These are phyloP conservation scores for Drosophila takahashii DNA, from an alignment of 1,140 invertebrate species.

Conservation along the genomic window DNA sequence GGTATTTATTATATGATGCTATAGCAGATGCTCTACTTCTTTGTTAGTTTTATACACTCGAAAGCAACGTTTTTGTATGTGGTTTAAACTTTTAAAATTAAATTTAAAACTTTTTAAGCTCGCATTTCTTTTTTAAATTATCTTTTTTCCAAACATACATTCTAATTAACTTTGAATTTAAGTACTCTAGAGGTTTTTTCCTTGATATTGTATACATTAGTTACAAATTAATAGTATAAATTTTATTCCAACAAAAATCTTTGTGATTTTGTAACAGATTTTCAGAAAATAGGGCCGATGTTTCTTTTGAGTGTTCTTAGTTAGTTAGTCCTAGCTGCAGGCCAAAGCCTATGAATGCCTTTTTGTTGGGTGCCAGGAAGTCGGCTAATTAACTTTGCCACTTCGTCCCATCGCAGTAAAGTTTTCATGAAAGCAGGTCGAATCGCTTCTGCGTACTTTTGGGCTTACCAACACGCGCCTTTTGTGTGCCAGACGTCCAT, in stretches of 20 bases:
- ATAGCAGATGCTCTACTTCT: conserved; percentile 36
- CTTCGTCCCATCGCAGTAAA: conserved; percentile 35
- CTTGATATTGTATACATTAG: too few relatives aligned
- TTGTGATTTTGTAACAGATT: too few relatives aligned
- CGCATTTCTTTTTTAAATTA: too few relatives aligned
- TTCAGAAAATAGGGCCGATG: too few relatives aligned
- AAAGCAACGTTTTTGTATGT: neutral
- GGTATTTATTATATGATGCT: conserved; percentile 5
- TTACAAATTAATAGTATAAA: too few relatives aligned
- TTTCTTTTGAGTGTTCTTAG: conserved; percentile 5
- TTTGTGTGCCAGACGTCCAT: conserved; percentile 41
- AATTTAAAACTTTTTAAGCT: too few relatives aligned
- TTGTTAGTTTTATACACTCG: neutral
- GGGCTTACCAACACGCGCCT: conserved; percentile 17
- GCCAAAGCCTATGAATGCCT: conserved; percentile 15
- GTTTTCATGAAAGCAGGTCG: conserved; percentile 38
- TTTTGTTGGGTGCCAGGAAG: conserved; percentile 46
- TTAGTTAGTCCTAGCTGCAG: conserved; percentile 21
- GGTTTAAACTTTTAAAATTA: neutral
- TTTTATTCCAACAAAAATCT: too few relatives aligned
- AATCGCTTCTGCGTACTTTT: conserved; percentile 22
- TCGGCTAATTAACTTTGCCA: conserved; percentile 70
- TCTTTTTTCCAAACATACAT: too few relatives aligned
- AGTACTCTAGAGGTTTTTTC: too few relatives aligned
- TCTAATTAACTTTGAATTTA: too few relatives aligned